Evolutionary conservation across 2,888 invertebrate species (phyloP), one percentile per base, ranked within the genome.

Genomic region (Anorthoa munda): DNA sequence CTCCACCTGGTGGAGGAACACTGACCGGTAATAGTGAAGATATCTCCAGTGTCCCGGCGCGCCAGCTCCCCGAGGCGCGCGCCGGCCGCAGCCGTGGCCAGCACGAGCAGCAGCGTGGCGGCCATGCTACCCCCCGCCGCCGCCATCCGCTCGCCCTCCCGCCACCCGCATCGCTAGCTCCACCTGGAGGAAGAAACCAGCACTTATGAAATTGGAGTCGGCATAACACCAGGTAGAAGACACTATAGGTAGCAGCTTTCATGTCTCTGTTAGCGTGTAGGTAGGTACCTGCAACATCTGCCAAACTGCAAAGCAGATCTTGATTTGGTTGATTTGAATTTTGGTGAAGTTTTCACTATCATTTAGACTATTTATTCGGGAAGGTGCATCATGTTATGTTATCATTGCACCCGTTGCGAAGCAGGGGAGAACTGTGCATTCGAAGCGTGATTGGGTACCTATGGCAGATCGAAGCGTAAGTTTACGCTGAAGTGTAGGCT

Each of bases 71-170:
- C 93, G 81, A 95, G 93, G 85, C 92, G 90, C 90, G 93, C 92
- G 87, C 91, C 92, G 85, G 92, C 91, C 79, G 92, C 90, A 87
- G 92, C 92, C 86, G 93, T 88, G 83, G 90, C 90, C 90, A 93
- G 87, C 89, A 95, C 86, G 86, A 94, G 91, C 83, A 95, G 92
- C 90, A 94, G 93, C 92, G 90, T 89, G 86, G 88, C 86, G 85
- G 93, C 94, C 95, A 95, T 95, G 92, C 94, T 95, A 94, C 90
- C 95, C 94, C 90, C 92, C 95, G 89, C 93, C 92, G 89, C 92
- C 92, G 87, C 90, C 90, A 85, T 88, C 86, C 83, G 86, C 86
- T 80, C 90, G 82, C 87, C 88, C 90, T 87, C 89, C 90, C 76
- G 81, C 86, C 89, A 86, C 88, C 91, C 88, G 89, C 94, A 94